A percentile compares a stretch with the other conserved stretches of the same genome.
These are phyloP conservation scores for Calliscelio sp. DNA, from an alignment of 2,888 invertebrate species.

Conservation along the genomic window DNA sequence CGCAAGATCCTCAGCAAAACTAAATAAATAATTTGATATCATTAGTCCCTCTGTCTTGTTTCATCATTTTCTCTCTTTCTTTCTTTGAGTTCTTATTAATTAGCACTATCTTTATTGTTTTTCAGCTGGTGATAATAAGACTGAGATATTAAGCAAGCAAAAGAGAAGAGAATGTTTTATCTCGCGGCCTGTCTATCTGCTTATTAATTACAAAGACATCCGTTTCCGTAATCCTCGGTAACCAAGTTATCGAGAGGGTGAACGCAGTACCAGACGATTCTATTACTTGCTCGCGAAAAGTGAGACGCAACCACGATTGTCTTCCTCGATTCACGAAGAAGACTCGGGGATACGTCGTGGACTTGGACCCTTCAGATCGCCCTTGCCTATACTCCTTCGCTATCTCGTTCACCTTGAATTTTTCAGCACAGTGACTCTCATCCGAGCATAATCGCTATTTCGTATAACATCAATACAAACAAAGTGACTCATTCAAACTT, in stretches of 20 bases:
- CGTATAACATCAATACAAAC: no score
- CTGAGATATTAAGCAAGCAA: no score
- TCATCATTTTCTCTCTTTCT: no score
- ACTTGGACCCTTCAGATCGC: conserved; percentile 75
- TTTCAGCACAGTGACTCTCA: conserved; percentile 74
- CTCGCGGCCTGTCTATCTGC: conserved; percentile 33
- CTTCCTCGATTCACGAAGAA: conserved; percentile 32
- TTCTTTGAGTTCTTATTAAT: no score
- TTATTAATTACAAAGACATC: conserved; percentile 32
- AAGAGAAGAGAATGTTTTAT: no score
- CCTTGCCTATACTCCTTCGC: conserved; percentile 80
- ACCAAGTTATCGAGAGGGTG: conserved; percentile 28
- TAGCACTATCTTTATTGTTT: neutral
- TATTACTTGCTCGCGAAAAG: conserved; percentile 26
- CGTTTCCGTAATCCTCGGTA: conserved; percentile 4
- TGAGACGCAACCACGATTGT: conserved; percentile 38
- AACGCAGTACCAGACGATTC: conserved; percentile 42
- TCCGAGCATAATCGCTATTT: conserved; percentile 25
- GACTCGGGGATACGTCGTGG: conserved; percentile 76
- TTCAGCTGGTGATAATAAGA: no score
- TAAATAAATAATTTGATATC: neutral
- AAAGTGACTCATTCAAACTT: no score
- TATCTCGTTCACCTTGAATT: conserved; percentile 85
- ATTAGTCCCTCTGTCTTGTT: neutral
- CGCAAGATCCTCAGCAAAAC: no score